Evolutionary conservation across 2,888 invertebrate species (phyloP).

Genomic region (Nineta flava): DNA sequence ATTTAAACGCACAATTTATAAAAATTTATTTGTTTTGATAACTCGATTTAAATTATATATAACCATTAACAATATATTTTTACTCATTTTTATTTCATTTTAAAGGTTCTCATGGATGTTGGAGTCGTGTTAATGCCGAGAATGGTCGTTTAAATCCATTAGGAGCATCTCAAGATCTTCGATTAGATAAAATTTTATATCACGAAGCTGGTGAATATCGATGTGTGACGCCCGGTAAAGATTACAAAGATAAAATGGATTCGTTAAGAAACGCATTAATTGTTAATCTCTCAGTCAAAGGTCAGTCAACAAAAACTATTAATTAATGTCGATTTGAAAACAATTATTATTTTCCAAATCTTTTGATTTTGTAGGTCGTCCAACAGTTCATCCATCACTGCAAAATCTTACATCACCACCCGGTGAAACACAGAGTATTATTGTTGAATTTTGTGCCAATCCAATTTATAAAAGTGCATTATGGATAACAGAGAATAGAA

Average conservation of each 20-base stretch:
- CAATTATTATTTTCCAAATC: not conserved
- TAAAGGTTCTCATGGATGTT: constrained; percentile 43
- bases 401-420: constrained; percentile 51
- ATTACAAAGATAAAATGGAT: constrained; percentile 34
- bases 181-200: constrained; percentile 53
- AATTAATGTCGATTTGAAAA: not conserved
- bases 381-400: constrained; percentile 46
- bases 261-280: constrained; percentile 31
- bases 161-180: constrained; percentile 42
- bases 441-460: constrained; percentile 63
- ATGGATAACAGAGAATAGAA: constrained; percentile 41
- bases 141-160: constrained; percentile 35
- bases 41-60: too few relatives aligned
- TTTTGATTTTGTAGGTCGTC: constrained; percentile 38
- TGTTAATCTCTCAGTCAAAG: constrained; percentile 35
- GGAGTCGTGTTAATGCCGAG: constrained; percentile 39
- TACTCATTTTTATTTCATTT: too few relatives aligned
- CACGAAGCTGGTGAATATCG: constrained; percentile 64
- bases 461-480: constrained; percentile 46
- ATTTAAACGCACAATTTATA: too few relatives aligned
- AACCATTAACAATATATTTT: too few relatives aligned
- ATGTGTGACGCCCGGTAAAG: constrained; percentile 45
- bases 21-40: too few relatives aligned
- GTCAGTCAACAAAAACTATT: constrained; percentile 24
- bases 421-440: constrained; percentile 48